Percentiles rank a stretch among this genome's conserved stretches.
Conservation (phyloP, 2,113 vertebrate genomes). For the Serilophus lunatus region DNA sequence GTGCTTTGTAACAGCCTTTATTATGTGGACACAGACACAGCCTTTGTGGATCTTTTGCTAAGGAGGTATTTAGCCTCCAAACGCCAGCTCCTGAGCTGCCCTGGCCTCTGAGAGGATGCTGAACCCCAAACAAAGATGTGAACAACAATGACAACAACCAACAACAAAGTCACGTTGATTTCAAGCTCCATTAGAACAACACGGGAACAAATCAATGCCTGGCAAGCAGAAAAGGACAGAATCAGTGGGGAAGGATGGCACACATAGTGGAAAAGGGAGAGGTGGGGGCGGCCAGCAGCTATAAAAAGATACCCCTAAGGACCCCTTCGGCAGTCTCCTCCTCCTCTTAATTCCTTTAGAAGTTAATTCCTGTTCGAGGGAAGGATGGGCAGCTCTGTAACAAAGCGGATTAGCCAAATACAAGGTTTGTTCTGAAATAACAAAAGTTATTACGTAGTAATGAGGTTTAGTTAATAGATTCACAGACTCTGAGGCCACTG, state of each 20-base stretch:
- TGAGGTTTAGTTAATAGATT: conserved; percentile 49
- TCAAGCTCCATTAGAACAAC: conserved; percentile 66
- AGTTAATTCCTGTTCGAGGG: conserved; percentile 48
- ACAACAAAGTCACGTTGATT: conserved; percentile 63
- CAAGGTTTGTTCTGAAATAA: conserved; percentile 53
- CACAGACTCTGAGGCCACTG: neutral
- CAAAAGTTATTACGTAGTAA: conserved; percentile 58
- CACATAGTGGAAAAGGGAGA: neutral
- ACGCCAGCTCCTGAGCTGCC: neutral
- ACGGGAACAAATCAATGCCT: conserved; percentile 65
- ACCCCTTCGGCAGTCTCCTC: conserved; percentile 42
- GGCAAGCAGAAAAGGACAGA: conserved; percentile 58
- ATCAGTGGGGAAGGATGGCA: conserved; percentile 46
- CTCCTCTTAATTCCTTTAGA: conserved; percentile 50
- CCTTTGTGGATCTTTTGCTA: neutral
- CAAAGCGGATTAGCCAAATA: conserved; percentile 57
- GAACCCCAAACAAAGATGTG: conserved; percentile 57
- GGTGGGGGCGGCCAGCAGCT: neutral
- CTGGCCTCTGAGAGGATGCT: neutral
- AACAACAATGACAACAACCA: conserved; percentile 30
- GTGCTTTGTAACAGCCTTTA: neutral
- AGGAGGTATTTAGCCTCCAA: neutral
- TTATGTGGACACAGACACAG: neutral
- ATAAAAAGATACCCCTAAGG: conserved; percentile 58
- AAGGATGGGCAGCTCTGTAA: conserved; percentile 53